Conservation (phyloP, 2,888 invertebrate species). For the Agriopis marginaria region DNA sequence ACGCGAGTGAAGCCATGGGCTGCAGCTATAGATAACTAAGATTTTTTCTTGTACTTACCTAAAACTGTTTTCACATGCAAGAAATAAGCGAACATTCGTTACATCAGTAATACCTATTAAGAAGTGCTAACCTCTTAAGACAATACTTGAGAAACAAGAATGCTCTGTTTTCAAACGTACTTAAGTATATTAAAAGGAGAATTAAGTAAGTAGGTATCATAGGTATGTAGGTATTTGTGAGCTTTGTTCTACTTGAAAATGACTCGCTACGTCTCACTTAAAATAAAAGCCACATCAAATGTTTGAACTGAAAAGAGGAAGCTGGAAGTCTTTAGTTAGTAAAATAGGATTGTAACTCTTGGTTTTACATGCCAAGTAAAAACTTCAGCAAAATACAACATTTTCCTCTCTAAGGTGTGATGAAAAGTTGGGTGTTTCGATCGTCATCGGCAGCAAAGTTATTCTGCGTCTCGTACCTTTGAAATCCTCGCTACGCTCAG, state of each 20-base stretch:
- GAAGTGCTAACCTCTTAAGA: conserved; percentile 18
- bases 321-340: neutral
- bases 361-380: neutral
- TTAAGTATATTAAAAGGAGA: conserved; percentile 2
- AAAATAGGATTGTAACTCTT: conserved; percentile 1
- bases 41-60: too few relatives aligned
- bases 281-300: conserved; percentile 9
- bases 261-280: neutral
- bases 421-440: too few relatives aligned
- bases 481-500: too few relatives aligned
- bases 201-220: neutral
- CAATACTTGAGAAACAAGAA: conserved; percentile 5
- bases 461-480: too few relatives aligned
- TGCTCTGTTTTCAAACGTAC: conserved; percentile 3
- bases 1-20: too few relatives aligned
- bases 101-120: conserved; percentile 1
- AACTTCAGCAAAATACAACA: neutral
- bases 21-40: too few relatives aligned
- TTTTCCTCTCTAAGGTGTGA: too few relatives aligned
- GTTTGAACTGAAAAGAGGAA: neutral
- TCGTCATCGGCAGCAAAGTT: too few relatives aligned
- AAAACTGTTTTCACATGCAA: too few relatives aligned
- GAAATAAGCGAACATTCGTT: too few relatives aligned
- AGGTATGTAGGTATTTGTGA: neutral
- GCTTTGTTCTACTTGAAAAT: neutral